These are phyloP conservation scores for Pollicipes pollicipes DNA, from an alignment of 1,140 invertebrate species.

Conservation along the genomic window DNA sequence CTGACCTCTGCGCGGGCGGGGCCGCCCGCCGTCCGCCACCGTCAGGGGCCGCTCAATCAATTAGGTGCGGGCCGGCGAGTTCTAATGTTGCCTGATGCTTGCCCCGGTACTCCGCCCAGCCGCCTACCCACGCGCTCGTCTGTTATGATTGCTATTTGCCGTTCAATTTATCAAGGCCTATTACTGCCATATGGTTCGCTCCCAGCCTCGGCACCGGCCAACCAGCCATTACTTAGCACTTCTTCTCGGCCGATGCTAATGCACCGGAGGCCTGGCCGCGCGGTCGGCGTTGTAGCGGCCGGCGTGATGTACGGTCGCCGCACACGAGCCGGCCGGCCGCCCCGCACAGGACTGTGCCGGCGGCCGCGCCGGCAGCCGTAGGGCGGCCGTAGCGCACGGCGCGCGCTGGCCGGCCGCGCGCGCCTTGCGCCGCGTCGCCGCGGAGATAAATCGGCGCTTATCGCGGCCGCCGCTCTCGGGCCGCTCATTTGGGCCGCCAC, in stretches of 20 bases:
- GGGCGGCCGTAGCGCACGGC: no score
- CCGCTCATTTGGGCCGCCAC: not conserved
- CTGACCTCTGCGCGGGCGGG: no score
- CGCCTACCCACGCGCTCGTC: not conserved
- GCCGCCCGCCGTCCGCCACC: no score
- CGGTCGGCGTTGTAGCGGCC: not conserved
- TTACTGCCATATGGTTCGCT: not conserved
- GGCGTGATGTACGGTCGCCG: not conserved
- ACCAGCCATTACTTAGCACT: not conserved
- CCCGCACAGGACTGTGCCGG: not conserved
- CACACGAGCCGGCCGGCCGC: not conserved
- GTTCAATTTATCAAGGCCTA: not conserved
- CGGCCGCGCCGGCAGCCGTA: no score
- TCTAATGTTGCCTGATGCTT: not conserved
- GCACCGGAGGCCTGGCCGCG: no score
- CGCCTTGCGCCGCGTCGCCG: not conserved
- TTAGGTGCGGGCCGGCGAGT: not conserved
- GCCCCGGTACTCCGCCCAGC: no score
- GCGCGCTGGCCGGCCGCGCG: no score
- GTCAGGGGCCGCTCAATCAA: not conserved
- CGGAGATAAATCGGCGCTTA: not conserved
- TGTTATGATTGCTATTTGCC: not conserved
- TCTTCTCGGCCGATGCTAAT: not conserved
- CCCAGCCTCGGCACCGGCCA: no score
- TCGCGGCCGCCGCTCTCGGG: not conserved